A percentile compares a stretch with the other conserved stretches of the same genome.
phyloP scores from a whole-genome alignment of 2,113 vertebrate genomes.

The Anthoscopus minutus region DNA sequence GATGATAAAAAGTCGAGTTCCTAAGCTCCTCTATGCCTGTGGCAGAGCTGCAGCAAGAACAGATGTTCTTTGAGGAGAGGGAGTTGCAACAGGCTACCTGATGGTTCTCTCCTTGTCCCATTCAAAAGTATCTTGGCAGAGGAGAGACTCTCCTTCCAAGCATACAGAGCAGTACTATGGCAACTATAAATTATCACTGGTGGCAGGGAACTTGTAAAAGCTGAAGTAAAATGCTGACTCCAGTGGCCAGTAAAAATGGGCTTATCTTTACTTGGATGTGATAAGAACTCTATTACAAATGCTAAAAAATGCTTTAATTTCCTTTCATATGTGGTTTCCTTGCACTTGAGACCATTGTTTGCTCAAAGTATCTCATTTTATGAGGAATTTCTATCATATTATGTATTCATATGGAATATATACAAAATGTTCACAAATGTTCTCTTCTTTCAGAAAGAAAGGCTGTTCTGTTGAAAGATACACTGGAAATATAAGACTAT shows the following conservation, averaged over 20 bases:
- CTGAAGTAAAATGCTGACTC: neutral
- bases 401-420: neutral
- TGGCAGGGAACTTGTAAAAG: neutral
- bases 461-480: neutral
- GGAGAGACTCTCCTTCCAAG: neutral
- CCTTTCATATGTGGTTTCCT: neutral
- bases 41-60: neutral
- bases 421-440: neutral
- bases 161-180: neutral
- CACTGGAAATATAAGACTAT: neutral
- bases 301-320: neutral
- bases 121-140: neutral
- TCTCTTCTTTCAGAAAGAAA: neutral
- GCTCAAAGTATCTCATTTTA: neutral
- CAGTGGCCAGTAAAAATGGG: neutral
- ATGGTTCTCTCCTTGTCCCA: neutral
- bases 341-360: neutral
- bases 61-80: neutral
- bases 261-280: neutral
- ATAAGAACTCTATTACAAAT: neutral
- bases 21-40: neutral
- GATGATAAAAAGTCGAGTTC: neutral
- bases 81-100: neutral
- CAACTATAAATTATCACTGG: neutral
- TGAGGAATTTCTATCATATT: neutral